Evolutionary conservation across 2,113 vertebrate genomes (phyloP).

Genomic region (Vidua macroura): DNA sequence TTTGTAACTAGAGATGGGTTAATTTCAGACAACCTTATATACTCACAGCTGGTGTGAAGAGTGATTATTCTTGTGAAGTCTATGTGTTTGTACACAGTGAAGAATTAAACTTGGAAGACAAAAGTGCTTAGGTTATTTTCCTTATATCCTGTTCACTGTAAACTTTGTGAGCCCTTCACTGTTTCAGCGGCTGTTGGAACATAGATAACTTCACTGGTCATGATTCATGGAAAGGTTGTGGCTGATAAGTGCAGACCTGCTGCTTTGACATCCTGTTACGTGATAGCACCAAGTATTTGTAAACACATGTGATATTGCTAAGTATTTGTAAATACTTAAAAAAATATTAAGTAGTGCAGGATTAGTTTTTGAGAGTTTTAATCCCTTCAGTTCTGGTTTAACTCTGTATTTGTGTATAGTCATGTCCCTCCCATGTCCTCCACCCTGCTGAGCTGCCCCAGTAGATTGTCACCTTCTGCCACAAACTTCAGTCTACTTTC

Average conservation of each 20-base stretch:
- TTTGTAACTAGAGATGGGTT: neutral
- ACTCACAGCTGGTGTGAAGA: neutral
- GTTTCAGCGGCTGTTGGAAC: neutral
- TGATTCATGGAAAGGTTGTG: neutral
- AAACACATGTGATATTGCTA: neutral
- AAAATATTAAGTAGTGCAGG: neutral
- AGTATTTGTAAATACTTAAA: neutral
- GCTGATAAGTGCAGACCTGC: conserved; percentile 36
- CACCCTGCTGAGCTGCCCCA: neutral
- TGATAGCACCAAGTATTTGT: neutral
- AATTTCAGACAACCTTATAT: neutral
- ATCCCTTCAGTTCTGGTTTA: neutral
- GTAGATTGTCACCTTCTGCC: neutral
- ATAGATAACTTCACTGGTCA: neutral
- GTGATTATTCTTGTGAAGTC: neutral
- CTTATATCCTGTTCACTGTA: neutral
- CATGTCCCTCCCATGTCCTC: accelerated
- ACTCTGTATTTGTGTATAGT: neutral
- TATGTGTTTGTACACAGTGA: neutral
- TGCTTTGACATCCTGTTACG: neutral
- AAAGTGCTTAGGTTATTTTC: neutral
- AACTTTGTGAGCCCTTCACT: neutral
- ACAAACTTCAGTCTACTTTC: neutral
- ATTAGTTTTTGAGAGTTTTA: neutral
- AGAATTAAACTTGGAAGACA: neutral